Evolutionary conservation across 2,113 vertebrate species (phyloP), one percentile per base, ranked within the genome.

Genomic region (Cyprinodon brontotheroides): DNA sequence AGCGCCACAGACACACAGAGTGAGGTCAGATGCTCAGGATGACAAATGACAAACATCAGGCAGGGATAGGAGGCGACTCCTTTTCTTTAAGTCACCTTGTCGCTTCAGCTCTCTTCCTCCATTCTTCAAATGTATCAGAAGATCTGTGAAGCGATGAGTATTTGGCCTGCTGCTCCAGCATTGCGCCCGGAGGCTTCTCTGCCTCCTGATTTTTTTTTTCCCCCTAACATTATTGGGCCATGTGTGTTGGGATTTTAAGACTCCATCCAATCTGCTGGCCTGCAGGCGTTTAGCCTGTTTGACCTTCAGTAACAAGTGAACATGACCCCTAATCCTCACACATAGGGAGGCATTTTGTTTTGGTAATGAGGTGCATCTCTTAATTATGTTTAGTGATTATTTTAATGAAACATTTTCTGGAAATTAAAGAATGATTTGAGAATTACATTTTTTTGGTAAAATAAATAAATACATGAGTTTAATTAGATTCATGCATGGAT

Each of bases 201-300:
- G 84, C 65, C 75, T 50, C 62, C 17, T 57, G 50, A 20, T 41
- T 69, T 65, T 76, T 65, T 76, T 69, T 86, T 70, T 65, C 77
- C 69, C 86, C 65, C 70, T 81, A 62, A 4, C 75, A 77, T 83
- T 68, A 68, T 70, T 84, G 77, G 78, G 80, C 83, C 79, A 75
- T 85, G 74, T 80, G 81, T 36, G 67, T 75, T 84, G 86, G 87
- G 86, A 87, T 76, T 74, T 77, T 84, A 57, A 37, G 77, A 60
- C 81, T 84, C 87, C 53, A 82, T 89, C 87, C 89, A 85, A 20
- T 88, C 83, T 92, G 85, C 81, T 68, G 79, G 72, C 64, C 75
- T 61, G 76, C 72, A 50, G 70, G 78, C 68, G 66, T 71, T 80
- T 64, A 20, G 45, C 2, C 10, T 59, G 70, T 0, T 0, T 74